Evolutionary conservation across 2,113 vertebrate species (phyloP).

Genomic region (Malurus alboscapulatus): DNA sequence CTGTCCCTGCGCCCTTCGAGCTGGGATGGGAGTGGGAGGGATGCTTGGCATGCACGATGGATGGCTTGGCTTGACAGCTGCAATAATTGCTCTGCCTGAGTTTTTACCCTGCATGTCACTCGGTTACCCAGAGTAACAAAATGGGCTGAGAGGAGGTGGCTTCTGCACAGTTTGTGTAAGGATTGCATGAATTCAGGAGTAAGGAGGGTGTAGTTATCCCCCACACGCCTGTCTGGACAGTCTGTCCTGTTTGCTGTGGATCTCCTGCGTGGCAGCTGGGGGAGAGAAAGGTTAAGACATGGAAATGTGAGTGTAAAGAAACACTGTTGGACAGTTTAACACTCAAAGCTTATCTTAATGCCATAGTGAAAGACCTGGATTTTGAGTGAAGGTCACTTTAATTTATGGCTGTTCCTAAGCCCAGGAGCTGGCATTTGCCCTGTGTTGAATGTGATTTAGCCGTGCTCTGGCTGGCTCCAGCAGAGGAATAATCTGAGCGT

Average conservation of each 20-base stretch:
- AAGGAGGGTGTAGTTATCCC: neutral
- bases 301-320: neutral
- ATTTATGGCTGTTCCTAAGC: neutral
- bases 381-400: constrained; percentile 15
- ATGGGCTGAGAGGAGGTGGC: neutral
- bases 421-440: neutral
- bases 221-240: rapidly evolving
- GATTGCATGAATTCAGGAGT: neutral
- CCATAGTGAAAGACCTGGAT: neutral
- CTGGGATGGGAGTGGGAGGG: neutral
- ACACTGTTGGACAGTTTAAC: neutral
- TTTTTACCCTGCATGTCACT: neutral
- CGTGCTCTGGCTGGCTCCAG: rapidly evolving
- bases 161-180: neutral
- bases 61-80: neutral
- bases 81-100: neutral
- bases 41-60: neutral
- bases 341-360: neutral
- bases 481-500: neutral
- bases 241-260: neutral
- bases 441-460: neutral
- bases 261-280: neutral
- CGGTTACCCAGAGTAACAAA: neutral
- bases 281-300: neutral
- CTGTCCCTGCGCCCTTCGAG: neutral